Conservation (phyloP, 2,797 vertebrate genomes). For the Myotis findleyi region DNA sequence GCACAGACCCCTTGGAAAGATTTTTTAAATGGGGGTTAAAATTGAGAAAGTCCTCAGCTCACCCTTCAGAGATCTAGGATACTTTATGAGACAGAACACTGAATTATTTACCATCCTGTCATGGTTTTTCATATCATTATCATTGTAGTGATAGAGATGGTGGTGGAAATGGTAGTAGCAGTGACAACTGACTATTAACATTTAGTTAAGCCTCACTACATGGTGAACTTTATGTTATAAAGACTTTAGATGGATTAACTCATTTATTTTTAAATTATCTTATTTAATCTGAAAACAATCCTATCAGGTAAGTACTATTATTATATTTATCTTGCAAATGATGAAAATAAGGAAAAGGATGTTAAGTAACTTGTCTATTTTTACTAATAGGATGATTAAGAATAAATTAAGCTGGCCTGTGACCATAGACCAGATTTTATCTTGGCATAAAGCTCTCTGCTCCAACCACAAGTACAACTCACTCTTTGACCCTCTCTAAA, state of each 20-base stretch:
- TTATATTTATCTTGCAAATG: constrained; percentile 37
- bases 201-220: not conserved
- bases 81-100: not conserved
- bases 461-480: not conserved
- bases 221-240: not conserved
- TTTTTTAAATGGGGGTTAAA: not conserved
- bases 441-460: constrained; percentile 12
- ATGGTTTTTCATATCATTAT: not conserved
- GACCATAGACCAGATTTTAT: constrained; percentile 9
- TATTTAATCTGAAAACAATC: constrained; percentile 27
- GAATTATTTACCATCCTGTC: not conserved
- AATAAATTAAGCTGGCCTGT: not conserved
- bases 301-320: not conserved
- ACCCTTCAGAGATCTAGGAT: not conserved
- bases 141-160: not conserved
- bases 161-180: not conserved
- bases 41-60: not conserved
- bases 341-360: not conserved
- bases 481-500: constrained; percentile 3
- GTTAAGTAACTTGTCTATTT: not conserved
- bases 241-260: not conserved
- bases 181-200: not conserved
- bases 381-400: not conserved
- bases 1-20: not conserved
- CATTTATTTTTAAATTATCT: constrained; percentile 44